Evolutionary conservation across 1,140 invertebrate genomes (phyloP), one percentile per base, ranked within the genome.

Genomic region (Eueides isabella): DNA sequence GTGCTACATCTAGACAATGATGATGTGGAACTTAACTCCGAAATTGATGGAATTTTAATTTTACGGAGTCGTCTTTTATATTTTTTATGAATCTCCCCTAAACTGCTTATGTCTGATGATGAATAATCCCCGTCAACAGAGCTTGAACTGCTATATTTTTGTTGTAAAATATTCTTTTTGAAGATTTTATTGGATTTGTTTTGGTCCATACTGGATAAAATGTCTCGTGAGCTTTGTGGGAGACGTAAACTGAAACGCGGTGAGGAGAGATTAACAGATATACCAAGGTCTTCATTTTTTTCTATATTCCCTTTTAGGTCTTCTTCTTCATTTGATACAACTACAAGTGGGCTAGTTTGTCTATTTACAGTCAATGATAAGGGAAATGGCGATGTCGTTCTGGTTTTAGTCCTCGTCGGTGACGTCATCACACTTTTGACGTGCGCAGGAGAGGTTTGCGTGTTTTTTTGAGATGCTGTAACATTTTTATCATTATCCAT

Each of bases 361-460:
- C 83, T 85, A 75, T 90, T 83, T 5, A 90, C 85, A 16, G 83
- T 80, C 1, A 82, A 16, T 0, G 79, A 84, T 9, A 84, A 33
- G 6, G 76, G 66, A 62, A 92, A 82, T n/a, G 93, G 92, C 33
- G 93, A 93, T 30, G 92, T 90, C 0, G 87, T 89, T 70, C 89
- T 82, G 1, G 90, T 91, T 77, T 92, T 92, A 23, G 85, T 89
- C 70, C 67, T 85, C 7, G 78, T 89, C 5, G 93, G 93, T 35
- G 93, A 93, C 0, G 93, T 90, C 88, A 93, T 93, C 3, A 90
- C 84, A 75, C 80, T 84, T 74, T 93, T 90, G 1, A 91, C 86
- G 33, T 85, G 88, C n/a, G 89, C 86, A 11, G 93, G 93, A 9
- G 93, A 94, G 6, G 93, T 94, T 75, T 92, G 92, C 1, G 90